Base-by-base conservation (phyloP, 2,113 vertebrate species). In the Crotalus horridus region DNA sequence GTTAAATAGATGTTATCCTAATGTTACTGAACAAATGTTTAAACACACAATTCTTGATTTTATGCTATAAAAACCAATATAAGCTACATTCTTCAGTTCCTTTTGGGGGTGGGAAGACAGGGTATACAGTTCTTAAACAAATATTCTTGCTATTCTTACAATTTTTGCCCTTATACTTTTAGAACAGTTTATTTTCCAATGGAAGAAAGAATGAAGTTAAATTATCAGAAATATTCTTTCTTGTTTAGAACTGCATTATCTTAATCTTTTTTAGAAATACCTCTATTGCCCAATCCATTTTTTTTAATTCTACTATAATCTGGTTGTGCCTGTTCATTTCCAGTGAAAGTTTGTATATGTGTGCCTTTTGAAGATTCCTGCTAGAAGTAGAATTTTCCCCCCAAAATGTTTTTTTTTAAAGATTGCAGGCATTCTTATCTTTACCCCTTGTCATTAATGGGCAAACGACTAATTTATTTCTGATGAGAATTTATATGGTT, bases 401-500 rank as follows among this genome's bases (percentile, higher is more conserved):
- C 95, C 96, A 96, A 96, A 96, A 95, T 92, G 96, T 96, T 95
- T 97, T 96, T 96, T 96, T 3, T 2, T 9, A 96, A 97, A 97
- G 97, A 96, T 97, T 97, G 95, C 97, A 98, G 93, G 95, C 94
- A 95, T 98, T 98, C 96, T 98, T 96, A 96, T 96, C 97, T 97
- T 96, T 97, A 97, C 93, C 97, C 97, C 97, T 98, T 98, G 97
- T 98, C 98, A 98, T 98, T 98, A 98, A 98, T 97, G 97, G 97
- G 97, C 97, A 98, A 98, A 98, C 97, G 96, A 98, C 97, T 98
- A 98, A 98, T 98, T 98, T 98, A 98, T 98, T 98, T 98, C 97
- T 97, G 98, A 98, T 98, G 98, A 98, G 97, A 98, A 98, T 98
- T 98, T 98, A 98, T 98, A 98, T 97, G 97, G 97, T 98, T 98